phyloP scores from a whole-genome alignment of 2,797 vertebrate genomes.

The Centropyge bicolor region DNA sequence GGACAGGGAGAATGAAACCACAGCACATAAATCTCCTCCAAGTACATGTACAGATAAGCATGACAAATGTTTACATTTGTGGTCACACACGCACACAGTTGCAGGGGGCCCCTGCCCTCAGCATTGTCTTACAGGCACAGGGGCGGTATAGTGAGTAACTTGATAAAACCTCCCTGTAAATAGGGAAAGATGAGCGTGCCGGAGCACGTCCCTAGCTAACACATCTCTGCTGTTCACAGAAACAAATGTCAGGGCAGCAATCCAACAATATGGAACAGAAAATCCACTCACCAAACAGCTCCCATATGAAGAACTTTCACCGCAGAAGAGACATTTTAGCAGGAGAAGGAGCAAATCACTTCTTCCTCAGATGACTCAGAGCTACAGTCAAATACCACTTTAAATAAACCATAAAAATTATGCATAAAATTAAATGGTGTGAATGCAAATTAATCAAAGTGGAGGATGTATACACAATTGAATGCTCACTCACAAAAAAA shows the following conservation, averaged over 20 bases:
- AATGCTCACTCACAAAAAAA: neutral
- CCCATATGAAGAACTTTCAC: constrained; percentile 6
- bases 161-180: constrained; percentile 25
- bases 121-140: constrained; percentile 48
- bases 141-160: constrained; percentile 24
- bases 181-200: constrained; percentile 45
- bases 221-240: constrained; percentile 51
- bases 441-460: neutral
- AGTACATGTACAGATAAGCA: constrained; percentile 31
- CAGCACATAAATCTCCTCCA: constrained; percentile 25
- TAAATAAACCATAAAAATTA: neutral
- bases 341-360: neutral
- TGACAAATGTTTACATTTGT: constrained; percentile 56
- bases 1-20: constrained; percentile 17
- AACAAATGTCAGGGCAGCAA: constrained; percentile 32
- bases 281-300: constrained; percentile 8
- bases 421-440: neutral
- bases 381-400: neutral
- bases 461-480: neutral
- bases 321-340: constrained; percentile 12
- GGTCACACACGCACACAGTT: constrained; percentile 11
- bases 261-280: constrained; percentile 25
- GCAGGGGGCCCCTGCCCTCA: constrained; percentile 21
- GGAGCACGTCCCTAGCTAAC: constrained; percentile 57
- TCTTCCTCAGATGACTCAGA: neutral